These are phyloP conservation scores for Motacilla alba DNA, from an alignment of 2,113 vertebrate species.

Conservation along the genomic window DNA sequence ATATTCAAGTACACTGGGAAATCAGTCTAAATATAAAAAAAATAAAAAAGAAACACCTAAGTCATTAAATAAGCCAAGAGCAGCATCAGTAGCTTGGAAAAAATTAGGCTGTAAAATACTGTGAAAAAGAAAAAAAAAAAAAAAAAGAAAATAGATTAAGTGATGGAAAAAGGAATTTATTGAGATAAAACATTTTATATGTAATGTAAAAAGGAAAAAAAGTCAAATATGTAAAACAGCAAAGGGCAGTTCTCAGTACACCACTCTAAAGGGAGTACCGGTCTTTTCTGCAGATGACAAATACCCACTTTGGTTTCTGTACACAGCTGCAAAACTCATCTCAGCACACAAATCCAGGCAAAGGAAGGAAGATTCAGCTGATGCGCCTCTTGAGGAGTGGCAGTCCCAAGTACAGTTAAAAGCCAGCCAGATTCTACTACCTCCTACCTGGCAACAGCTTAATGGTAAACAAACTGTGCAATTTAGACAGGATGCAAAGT, in stretches of 20 bases:
- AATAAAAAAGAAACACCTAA: neutral
- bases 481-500: neutral
- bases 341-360: neutral
- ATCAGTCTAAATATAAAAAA: neutral
- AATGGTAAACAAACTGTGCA: neutral
- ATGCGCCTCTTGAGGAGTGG: rapidly evolving
- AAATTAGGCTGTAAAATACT: neutral
- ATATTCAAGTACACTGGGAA: neutral
- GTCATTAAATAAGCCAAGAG: neutral
- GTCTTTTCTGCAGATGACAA: neutral
- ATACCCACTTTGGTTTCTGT: neutral
- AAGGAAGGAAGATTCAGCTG: neutral
- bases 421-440: neutral
- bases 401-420: neutral
- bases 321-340: neutral
- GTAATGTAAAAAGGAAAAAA: neutral
- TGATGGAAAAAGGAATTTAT: neutral
- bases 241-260: neutral
- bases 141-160: neutral
- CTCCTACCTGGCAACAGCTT: neutral
- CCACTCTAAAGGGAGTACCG: neutral
- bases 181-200: neutral
- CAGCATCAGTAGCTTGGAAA: neutral
- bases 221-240: neutral
- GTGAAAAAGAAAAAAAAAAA: too few relatives aligned